Conservation (phyloP, 2,888 invertebrate genomes). For the Trichogramma dendrolimi region DNA sequence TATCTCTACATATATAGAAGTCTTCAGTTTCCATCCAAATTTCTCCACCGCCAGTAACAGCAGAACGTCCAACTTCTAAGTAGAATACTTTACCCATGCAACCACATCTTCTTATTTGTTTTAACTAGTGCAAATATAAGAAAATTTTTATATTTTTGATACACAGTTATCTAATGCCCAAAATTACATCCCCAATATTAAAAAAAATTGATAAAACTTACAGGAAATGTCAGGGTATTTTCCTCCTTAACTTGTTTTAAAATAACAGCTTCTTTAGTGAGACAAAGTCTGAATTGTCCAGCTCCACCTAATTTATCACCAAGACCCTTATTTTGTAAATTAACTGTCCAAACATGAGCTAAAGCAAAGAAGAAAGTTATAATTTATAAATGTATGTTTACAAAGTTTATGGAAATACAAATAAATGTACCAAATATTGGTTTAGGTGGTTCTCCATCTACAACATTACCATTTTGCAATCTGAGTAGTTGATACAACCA, state of each 20-base stretch:
- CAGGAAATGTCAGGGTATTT: conserved; percentile 53
- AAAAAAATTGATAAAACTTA: conserved; percentile 37
- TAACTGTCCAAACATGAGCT: conserved; percentile 94
- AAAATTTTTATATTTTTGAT: no score
- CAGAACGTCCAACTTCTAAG: conserved; percentile 87
- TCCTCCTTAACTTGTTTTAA: conserved; percentile 61
- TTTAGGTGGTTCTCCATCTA: conserved; percentile 65
- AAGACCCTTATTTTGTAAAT: conserved; percentile 77
- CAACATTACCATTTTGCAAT: conserved; percentile 68
- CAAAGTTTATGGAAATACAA: background rate
- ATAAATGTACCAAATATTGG: conserved; percentile 71
- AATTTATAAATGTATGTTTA: conserved; percentile 1
- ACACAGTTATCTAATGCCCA: background rate
- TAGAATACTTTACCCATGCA: conserved; percentile 87
- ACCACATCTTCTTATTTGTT: conserved; percentile 70
- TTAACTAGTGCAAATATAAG: conserved; percentile 48
- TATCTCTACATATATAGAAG: conserved; percentile 82
- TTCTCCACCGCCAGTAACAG: conserved; percentile 87
- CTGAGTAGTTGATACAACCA: conserved; percentile 78
- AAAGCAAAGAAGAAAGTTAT: conserved; percentile 36
- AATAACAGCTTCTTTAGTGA: conserved; percentile 79
- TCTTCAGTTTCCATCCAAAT: conserved; percentile 94
- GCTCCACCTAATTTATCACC: conserved; percentile 71
- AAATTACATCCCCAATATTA: background rate
- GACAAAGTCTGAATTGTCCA: conserved; percentile 79